These are phyloP conservation scores for Zaprionus lachaisei DNA, from an alignment of 1,140 invertebrate genomes.

Conservation along the genomic window DNA sequence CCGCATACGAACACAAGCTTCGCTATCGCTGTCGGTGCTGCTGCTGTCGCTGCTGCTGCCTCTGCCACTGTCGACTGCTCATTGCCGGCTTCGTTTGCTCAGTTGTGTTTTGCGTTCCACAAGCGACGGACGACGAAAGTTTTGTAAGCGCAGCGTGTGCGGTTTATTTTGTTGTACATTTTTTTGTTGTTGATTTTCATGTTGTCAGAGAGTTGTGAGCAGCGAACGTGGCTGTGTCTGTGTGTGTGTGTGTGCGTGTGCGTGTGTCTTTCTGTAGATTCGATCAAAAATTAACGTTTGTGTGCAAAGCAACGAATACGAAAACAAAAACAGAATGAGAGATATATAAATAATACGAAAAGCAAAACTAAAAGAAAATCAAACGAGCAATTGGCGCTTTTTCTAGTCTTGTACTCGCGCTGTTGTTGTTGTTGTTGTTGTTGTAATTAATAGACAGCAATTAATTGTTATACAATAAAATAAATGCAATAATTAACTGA, in stretches of 20 bases:
- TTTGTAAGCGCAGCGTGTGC: constrained; percentile 43
- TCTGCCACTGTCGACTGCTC: constrained; percentile 27
- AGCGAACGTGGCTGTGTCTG: constrained; percentile 1
- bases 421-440: constrained; percentile 6
- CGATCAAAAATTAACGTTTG: constrained; percentile 57
- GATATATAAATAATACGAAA: constrained; percentile 22
- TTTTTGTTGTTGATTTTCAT: constrained; percentile 39
- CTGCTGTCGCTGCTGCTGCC: constrained; percentile 2
- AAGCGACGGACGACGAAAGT: constrained; percentile 50
- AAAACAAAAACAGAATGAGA: constrained; percentile 14
- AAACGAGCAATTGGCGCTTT: constrained; percentile 25
- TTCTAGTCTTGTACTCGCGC: constrained; percentile 14
- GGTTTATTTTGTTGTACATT: constrained; percentile 20
- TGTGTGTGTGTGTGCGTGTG: constrained; percentile 32
- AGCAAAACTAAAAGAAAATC: constrained; percentile 30
- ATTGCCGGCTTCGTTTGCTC: constrained; percentile 44
- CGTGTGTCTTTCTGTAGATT: constrained; percentile 30
- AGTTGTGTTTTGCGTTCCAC: constrained; percentile 56
- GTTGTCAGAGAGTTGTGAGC: background rate
- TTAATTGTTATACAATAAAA: constrained; percentile 39
- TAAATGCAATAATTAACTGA: constrained; percentile 39
- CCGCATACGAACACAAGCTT: constrained; percentile 13
- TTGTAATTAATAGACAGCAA: constrained; percentile 31
- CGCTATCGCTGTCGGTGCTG: constrained; percentile 8
- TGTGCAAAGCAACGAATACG: constrained; percentile 44